Conservation (phyloP, 2,888 invertebrate genomes). For the Sinopyrophorus schimmeli region DNA sequence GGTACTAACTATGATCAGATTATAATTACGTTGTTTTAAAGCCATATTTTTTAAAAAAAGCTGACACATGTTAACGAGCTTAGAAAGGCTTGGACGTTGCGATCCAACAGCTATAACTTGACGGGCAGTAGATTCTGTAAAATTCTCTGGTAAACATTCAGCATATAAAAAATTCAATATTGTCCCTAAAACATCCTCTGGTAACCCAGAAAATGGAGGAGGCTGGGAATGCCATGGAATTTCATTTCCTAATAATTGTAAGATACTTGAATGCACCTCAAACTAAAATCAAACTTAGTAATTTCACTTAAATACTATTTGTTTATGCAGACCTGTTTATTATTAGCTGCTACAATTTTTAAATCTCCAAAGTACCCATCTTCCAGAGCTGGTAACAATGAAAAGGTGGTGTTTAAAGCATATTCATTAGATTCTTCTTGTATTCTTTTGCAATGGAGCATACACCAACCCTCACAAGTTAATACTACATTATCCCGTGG, state of each 20-base stretch:
- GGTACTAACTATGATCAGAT: neutral
- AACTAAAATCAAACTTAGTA: slow-evolving; percentile 50
- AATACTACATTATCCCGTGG: slow-evolving; percentile 61
- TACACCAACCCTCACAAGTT: slow-evolving; percentile 66
- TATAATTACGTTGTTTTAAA: slow-evolving; percentile 64
- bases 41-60: slow-evolving; percentile 65
- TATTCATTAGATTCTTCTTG: slow-evolving; percentile 55
- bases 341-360: slow-evolving; percentile 57
- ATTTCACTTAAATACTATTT: slow-evolving; percentile 20
- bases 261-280: slow-evolving; percentile 61
- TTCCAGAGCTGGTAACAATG: slow-evolving; percentile 66
- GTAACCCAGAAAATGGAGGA: slow-evolving; percentile 61
- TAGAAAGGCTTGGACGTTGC: slow-evolving; percentile 60
- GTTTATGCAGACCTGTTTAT: slow-evolving; percentile 47
- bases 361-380: slow-evolving; percentile 69
- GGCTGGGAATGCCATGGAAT: slow-evolving; percentile 61
- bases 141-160: slow-evolving; percentile 63
- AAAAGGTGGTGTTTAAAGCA: slow-evolving; percentile 61
- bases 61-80: slow-evolving; percentile 62
- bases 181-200: slow-evolving; percentile 64
- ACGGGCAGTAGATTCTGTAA: slow-evolving; percentile 62
- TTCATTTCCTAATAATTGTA: slow-evolving; percentile 61
- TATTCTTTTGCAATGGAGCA: slow-evolving; percentile 63
- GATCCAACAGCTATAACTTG: slow-evolving; percentile 60
- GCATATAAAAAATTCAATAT: slow-evolving; percentile 67